phyloP scores from a whole-genome alignment of 2,888 invertebrate genomes.

The Melieria omissa region DNA sequence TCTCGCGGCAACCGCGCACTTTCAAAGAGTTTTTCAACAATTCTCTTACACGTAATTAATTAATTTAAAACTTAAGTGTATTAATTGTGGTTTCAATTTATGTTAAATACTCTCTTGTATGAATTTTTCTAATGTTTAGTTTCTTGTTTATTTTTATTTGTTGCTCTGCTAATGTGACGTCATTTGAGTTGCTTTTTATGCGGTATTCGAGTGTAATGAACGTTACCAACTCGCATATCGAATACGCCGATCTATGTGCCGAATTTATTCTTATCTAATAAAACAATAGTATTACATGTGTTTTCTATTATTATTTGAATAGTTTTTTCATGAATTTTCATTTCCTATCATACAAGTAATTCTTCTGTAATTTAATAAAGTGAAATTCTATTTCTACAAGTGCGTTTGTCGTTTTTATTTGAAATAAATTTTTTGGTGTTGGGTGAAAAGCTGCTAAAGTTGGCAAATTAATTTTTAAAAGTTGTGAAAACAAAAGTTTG shows the following conservation, averaged over 20 bases:
- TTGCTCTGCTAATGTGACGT: neutral
- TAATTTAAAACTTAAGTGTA: slow-evolving; percentile 1
- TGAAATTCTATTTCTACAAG: neutral
- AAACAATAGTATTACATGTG: slow-evolving; percentile 61
- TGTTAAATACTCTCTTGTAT: neutral
- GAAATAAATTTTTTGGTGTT: neutral
- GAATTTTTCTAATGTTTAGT: neutral
- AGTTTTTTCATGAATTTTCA: slow-evolving; percentile 34
- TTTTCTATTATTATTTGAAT: slow-evolving; percentile 49
- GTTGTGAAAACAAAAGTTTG: no score
- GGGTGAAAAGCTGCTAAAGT: neutral
- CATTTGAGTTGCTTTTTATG: neutral
- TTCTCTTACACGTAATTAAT: slow-evolving; percentile 6
- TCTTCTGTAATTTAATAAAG: neutral
- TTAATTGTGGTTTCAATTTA: slow-evolving; percentile 6
- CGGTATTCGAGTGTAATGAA: no score
- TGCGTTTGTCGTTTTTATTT: neutral
- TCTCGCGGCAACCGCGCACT: neutral
- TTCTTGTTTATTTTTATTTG: slow-evolving; percentile 9
- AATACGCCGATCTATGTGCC: slow-evolving; percentile 19
- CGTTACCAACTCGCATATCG: no score
- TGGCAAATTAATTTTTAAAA: no score
- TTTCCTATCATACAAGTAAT: slow-evolving; percentile 3
- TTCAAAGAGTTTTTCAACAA: slow-evolving; percentile 6
- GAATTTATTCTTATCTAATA: slow-evolving; percentile 31